phyloP scores from a whole-genome alignment of 2,113 vertebrate species.

The Actinemys pallida region DNA sequence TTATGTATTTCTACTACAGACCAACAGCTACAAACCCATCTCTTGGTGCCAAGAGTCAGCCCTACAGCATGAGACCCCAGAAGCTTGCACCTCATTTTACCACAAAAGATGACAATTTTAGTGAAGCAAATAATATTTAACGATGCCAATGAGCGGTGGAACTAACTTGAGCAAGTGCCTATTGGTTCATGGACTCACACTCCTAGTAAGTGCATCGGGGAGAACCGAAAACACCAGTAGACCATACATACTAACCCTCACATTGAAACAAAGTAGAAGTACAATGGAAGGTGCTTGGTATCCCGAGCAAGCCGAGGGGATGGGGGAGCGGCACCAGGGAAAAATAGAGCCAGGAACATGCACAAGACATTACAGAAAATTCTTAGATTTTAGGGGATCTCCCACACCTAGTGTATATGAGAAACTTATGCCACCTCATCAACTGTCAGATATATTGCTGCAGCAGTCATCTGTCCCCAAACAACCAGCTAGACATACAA shows the following conservation, averaged over 20 bases:
- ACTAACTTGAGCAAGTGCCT: neutral
- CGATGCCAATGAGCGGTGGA: neutral
- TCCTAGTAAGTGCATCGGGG: neutral
- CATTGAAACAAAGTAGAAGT: too few relatives aligned
- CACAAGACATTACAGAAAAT: neutral
- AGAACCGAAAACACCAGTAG: neutral
- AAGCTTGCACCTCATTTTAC: neutral
- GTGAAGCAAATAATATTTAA: neutral
- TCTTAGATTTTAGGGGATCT: neutral
- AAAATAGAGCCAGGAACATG: neutral
- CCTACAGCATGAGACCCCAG: neutral
- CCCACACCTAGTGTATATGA: neutral
- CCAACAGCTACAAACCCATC: neutral
- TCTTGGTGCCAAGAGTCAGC: neutral
- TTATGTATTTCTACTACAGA: neutral
- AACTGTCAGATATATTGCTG: neutral
- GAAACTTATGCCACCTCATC: neutral
- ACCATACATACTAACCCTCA: neutral
- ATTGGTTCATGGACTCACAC: too few relatives aligned
- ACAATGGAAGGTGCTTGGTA: neutral
- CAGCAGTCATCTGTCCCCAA: neutral
- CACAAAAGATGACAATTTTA: neutral
- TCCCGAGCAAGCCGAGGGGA: neutral
- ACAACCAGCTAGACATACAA: rapidly evolving
- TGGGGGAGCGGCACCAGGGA: too few relatives aligned